Evolutionary conservation across 2,888 invertebrate species (phyloP).

Genomic region (Lycocerus yunnanus): DNA sequence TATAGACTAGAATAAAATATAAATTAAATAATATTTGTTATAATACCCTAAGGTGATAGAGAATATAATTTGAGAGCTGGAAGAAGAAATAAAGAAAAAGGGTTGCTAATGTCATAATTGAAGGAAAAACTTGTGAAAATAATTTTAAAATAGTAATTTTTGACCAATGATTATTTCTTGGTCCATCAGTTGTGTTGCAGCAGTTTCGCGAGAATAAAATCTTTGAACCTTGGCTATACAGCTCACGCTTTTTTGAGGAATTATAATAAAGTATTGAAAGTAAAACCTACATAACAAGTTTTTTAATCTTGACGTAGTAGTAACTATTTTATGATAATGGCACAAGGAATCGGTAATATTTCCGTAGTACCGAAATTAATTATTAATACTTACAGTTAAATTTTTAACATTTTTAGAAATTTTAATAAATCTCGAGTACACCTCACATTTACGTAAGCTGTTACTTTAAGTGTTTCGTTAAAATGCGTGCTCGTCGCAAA

Average conservation of each 20-base stretch:
- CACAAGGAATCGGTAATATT: neutral
- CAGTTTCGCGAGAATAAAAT: too few species aligned
- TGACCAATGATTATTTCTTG: too few species aligned
- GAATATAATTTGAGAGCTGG: too few species aligned
- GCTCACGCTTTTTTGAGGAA: too few species aligned
- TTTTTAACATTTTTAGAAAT: constrained; percentile 69
- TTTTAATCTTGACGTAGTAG: neutral
- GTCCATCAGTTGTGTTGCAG: too few species aligned
- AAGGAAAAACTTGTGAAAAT: too few species aligned
- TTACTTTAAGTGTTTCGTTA: constrained; percentile 70
- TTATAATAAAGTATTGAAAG: too few species aligned
- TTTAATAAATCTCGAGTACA: constrained; percentile 67
- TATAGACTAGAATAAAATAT: constrained; percentile 52
- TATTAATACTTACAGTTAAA: constrained; percentile 61
- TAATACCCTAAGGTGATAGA: too few species aligned
- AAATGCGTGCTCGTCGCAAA: constrained; percentile 78
- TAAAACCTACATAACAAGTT: neutral
- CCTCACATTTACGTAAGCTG: constrained; percentile 70
- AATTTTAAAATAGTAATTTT: too few species aligned
- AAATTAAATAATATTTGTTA: neutral
- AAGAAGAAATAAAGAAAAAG: too few species aligned
- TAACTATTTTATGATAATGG: neutral
- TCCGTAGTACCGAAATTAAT: neutral
- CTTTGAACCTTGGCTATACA: too few species aligned
- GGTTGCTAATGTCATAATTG: too few species aligned